Evolutionary conservation across 1,140 invertebrate species (phyloP), one percentile per base, ranked within the genome.

Genomic region (roundworm (Caenorhabditis elegans)): DNA sequence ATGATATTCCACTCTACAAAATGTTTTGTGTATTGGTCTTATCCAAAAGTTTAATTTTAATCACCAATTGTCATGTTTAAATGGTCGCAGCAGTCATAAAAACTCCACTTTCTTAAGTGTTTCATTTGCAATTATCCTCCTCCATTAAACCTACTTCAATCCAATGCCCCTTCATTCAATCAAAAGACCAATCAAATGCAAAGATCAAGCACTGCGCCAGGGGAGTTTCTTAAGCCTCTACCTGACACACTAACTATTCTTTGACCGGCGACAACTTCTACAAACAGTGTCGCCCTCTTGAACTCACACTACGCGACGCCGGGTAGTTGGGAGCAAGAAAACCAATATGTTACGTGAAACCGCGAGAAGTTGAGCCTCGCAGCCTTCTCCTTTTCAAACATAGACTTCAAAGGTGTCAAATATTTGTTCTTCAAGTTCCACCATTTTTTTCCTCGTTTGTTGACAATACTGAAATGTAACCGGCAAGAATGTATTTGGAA

Each of bases 181-280:
- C 34, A n/a, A 70, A 70, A 70, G 60, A 70, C 60, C 60, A 70
- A 60, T 6, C 11, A 26, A 55, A 19, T 24, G 51, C 51, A 70
- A 70, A 70, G 60, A 70, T 70, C 60, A 70, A 70, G 34, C 60
- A 70, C 60, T n/a, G n/a, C n/a, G n/a, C n/a, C n/a, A n/a, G n/a
- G n/a, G 28, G 19, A 1, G n/a, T 19, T 36, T 70, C n/a, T 34
- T n/a, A 36, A 43, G 26, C 34, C 34, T 3, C 6, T 17, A 5
- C 31, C 8, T 5, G 3, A n/a, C 53, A 43, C n/a, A 70, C 24
- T 39, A 70, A 70, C 60, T 34, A 70, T 70, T 70, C 34, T 36
- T 39, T 70, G 60, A 70, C 60, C 60, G 19, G 43, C 60, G 43
- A 17, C 60, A 70, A 31, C 60, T 70, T 70, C 60, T 70, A n/a